Base-by-base conservation (phyloP, 2,113 vertebrate species). In the Campylomormyrus tamandua region DNA sequence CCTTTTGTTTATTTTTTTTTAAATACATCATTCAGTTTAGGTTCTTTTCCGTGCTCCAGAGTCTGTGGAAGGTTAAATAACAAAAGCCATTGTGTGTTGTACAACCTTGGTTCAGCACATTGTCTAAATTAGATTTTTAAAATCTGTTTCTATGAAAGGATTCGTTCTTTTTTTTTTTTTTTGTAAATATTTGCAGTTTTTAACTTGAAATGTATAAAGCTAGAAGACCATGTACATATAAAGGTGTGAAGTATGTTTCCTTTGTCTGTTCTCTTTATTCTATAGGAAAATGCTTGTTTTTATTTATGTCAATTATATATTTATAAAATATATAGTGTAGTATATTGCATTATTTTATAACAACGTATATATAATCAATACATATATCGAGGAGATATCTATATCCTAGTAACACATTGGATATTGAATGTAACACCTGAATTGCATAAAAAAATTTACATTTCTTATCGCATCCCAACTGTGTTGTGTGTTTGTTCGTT, bases 371-470 rank as follows among this genome's bases (percentile, higher is more conserved):
- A 39, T 77, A 77, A 74, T 74, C 66, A 74, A 77, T 39, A 17
- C 35, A 42, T 19, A 80, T 11, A 70, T 70, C 10, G 2, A 42
- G 74, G 17, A 80, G 35, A 7, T 80, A 77, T 77, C 35, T 77
- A 42, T 80, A 80, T 80, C 74, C 74, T 80, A 39, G 15, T 80
- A 80, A 19, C 95, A 95, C 95, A 95, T 96, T 95, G 95, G 93
- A 96, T 96, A 97, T 90, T 97, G 96, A 97, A 97, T 97, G 97
- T 98, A 97, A 96, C 96, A 97, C 96, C 95, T 93, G 94, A 96
- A 97, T 95, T 96, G 92, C 97, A 97, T 97, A 97, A 97, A 97
- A 97, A 97, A 96, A 97, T 92, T 92, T 96, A 97, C 97, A 96
- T 96, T 97, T 58, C 21, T 58, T 97, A 96, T 96, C 95, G 96